Percentiles rank a stretch among this genome's conserved stretches.
Evolutionary conservation across 2,797 vertebrate genomes (phyloP).

Genomic region (Monodelphis domestica): DNA sequence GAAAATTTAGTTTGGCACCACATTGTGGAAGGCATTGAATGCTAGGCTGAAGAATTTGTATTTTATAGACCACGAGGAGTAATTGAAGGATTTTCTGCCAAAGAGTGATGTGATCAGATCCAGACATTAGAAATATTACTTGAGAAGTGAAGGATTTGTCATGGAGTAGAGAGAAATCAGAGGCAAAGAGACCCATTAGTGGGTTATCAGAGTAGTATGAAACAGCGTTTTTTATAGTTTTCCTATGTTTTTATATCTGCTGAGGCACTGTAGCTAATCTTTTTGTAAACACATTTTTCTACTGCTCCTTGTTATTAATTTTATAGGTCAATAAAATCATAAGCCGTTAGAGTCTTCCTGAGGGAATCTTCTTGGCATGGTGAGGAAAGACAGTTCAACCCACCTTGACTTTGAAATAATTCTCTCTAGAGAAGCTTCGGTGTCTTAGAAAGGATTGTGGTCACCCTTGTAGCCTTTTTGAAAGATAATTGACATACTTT

Average conservation of each 20-base stretch:
- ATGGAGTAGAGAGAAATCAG: neutral
- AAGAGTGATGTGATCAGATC: neutral
- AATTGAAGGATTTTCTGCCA: neutral
- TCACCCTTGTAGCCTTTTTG: constrained; percentile 3
- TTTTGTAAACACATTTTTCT: constrained; percentile 39
- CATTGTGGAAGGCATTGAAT: neutral
- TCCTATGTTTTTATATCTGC: neutral
- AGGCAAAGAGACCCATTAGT: neutral
- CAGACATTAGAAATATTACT: neutral
- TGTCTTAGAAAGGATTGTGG: neutral
- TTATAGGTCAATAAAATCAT: constrained; percentile 35
- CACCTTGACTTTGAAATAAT: constrained; percentile 48
- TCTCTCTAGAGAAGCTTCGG: neutral
- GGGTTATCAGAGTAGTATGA: neutral
- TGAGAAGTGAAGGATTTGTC: neutral
- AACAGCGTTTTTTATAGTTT: neutral
- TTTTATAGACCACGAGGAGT: neutral
- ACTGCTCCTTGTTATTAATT: constrained; percentile 4
- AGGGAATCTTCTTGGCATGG: constrained; percentile 2
- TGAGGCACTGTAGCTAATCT: neutral
- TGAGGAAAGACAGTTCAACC: neutral
- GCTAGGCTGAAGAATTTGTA: neutral
- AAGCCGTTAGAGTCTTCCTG: constrained; percentile 30
- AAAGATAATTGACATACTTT: constrained; percentile 8
- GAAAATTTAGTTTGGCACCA: neutral